Conservation (phyloP, 2,797 vertebrate species). For the Knipowitschia caucasica region DNA sequence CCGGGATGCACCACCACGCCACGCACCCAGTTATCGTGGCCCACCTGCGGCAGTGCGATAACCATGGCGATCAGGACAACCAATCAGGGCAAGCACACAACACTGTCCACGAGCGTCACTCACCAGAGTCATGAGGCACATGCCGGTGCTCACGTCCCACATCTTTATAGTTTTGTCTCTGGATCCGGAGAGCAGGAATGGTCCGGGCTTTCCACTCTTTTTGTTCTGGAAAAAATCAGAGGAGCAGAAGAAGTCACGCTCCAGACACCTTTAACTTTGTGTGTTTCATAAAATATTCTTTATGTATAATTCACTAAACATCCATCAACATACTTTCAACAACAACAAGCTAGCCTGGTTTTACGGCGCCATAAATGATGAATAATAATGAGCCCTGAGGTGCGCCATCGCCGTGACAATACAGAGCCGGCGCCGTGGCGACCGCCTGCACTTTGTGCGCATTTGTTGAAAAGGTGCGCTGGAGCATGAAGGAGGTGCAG, state of each 20-base stretch:
- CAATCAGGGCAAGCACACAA: no score
- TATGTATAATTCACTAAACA: not conserved
- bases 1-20: conserved; percentile 95
- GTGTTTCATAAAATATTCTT: not conserved
- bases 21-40: conserved; percentile 99
- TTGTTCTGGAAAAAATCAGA: conserved; percentile 82
- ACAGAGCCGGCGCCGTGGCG: not conserved
- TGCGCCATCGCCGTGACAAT: conserved; percentile 1
- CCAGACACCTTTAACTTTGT: not conserved
- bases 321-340: not conserved
- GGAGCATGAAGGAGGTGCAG: conserved; percentile 2
- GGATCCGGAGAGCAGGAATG: conserved; percentile 97
- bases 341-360: not conserved
- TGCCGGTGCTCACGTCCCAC: conserved; percentile 98
- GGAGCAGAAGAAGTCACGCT: not conserved
- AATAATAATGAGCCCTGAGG: conserved; percentile 4
- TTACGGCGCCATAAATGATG: not conserved
- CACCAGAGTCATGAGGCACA: conserved; percentile 99
- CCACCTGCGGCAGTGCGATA: conserved; percentile 76
- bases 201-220: conserved; percentile 97
- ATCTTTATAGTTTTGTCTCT: conserved; percentile 99
- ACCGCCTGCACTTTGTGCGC: not conserved
- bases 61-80: not conserved
- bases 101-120: no score
- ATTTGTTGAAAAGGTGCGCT: conserved; percentile 2